Evolutionary conservation across 2,113 vertebrate species (phyloP).

Genomic region (Ia io): DNA sequence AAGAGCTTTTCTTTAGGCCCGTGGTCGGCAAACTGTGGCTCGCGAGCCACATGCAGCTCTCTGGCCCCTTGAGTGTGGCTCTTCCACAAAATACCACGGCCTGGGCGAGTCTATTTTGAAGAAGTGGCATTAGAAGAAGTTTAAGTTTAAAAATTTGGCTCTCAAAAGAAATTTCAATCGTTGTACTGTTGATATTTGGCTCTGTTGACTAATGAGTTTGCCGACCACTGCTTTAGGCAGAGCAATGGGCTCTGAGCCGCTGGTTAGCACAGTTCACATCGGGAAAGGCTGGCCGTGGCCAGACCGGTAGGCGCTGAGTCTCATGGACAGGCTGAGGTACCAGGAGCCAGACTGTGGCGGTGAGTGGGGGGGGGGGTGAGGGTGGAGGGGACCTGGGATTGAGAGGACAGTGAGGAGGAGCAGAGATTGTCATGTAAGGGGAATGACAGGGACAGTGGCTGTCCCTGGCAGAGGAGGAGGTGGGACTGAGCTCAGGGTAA

Average conservation of each 20-base stretch:
- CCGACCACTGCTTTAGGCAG: no score
- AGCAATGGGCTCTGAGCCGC: background rate
- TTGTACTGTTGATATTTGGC: no score
- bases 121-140: no score
- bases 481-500: rapidly evolving
- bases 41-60: no score
- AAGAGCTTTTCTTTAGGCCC: background rate
- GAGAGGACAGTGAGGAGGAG: background rate
- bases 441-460: background rate
- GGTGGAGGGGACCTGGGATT: background rate
- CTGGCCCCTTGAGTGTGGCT: no score
- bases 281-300: background rate
- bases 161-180: no score
- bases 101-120: no score
- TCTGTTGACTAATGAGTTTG: no score
- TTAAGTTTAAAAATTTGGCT: no score
- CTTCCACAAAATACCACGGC: no score
- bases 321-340: background rate
- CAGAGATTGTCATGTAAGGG: background rate
- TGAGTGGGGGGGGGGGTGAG: background rate
- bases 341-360: background rate
- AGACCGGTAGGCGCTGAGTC: background rate
- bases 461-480: background rate
- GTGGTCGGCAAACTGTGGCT: no score
- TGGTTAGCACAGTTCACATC: background rate